A percentile compares a stretch with the other conserved stretches of the same genome.
These are phyloP conservation scores for Acanthiza pusilla DNA, from an alignment of 2,797 vertebrate genomes.

Conservation along the genomic window DNA sequence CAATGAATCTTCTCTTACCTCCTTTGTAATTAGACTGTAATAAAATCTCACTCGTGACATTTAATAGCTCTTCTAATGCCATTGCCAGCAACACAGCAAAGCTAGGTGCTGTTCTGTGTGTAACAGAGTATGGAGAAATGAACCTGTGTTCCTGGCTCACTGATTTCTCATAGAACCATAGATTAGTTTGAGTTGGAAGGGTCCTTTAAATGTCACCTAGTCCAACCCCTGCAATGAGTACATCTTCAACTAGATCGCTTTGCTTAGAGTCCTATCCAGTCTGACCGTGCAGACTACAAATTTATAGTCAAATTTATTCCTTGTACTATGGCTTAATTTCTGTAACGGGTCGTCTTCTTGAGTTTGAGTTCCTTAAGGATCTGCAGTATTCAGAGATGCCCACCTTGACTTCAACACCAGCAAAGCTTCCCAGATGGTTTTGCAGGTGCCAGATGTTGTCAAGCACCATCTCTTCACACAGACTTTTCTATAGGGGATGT, in stretches of 20 bases:
- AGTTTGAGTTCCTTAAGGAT: background rate
- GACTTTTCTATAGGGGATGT: background rate
- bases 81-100: background rate
- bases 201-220: background rate
- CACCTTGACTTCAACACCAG: background rate
- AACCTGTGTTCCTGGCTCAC: background rate
- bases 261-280: background rate
- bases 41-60: background rate
- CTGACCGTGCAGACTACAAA: fast-evolving
- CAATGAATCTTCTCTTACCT: background rate
- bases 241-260: background rate
- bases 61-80: background rate
- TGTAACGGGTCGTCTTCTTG: background rate
- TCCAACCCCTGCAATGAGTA: background rate
- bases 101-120: background rate
- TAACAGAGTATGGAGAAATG: background rate
- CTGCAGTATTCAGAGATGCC: background rate
- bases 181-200: background rate
- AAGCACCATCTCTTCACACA: background rate
- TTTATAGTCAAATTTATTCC: background rate
- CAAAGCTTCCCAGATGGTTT: background rate
- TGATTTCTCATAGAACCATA: background rate
- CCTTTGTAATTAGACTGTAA: background rate
- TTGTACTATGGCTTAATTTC: background rate
- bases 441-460: background rate